Evolutionary conservation across 2,113 vertebrate genomes (phyloP), one percentile per base, ranked within the genome.

Genomic region (Nyctibius bracteatus): DNA sequence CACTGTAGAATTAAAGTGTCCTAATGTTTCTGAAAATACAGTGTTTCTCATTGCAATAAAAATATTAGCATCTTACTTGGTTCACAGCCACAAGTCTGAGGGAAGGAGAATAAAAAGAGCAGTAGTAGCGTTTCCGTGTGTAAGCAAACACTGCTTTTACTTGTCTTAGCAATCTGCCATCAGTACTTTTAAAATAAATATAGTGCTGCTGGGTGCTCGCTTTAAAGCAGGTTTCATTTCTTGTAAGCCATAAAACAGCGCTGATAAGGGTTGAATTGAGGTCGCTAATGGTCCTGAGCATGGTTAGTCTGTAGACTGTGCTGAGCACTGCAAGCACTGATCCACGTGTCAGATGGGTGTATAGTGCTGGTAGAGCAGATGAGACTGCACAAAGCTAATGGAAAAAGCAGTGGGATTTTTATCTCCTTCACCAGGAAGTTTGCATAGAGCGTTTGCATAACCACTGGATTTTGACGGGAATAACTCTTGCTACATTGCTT

Each of bases 361-460:
- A 17, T 41, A n/a, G 30, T n/a, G 77, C 61, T 75, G 12, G 14
- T 59, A 65, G 41, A 84, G 54, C 66, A 87, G 80, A 94, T 75
- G 77, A 75, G 73, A 14, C 31, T n/a, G 70, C 44, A 30, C 72
- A 89, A 85, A 93, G 73, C 77, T 86, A 75, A 79, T 72, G 84
- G 66, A 75, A 96, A 91, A 94, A 87, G 66, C 83, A 68, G 46
- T 18, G 51, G 83, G 81, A 61, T 84, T 95, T 94, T 94, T 79
- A 54, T 85, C 86, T 94, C 31, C 54, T 87, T 72, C 65, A 86
- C 95, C 86, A 85, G 95, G 96, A 97, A 97, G 94, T 97, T 93
- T 95, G 92, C 83, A 20, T 47, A 94, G 73, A 87, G 86, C 87
- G 92, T 94, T 94, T 96, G 77, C 78, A 24, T 91, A 96, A 94